A percentile compares a stretch with the other conserved stretches of the same genome.
These are phyloP conservation scores for Trachelus tabidus DNA, from an alignment of 2,888 invertebrate genomes.

Conservation along the genomic window DNA sequence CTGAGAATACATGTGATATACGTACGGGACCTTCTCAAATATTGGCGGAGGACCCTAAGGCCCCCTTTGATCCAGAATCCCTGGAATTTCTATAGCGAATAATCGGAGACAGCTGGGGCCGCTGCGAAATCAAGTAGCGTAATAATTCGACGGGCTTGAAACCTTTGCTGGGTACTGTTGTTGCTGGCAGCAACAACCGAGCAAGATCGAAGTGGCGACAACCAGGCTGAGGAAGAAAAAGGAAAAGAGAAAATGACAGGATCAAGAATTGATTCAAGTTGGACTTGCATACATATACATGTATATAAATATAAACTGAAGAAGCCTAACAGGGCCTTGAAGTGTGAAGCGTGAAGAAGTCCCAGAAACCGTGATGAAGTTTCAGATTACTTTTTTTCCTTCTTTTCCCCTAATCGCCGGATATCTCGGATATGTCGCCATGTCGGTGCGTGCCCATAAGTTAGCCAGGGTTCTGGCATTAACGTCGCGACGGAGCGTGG, in stretches of 20 bases:
- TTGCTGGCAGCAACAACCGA: not conserved
- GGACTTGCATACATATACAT: not conserved
- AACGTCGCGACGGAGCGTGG: conserved; percentile 26
- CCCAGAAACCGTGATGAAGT: not conserved
- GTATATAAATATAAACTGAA: not conserved
- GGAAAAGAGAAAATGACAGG: not conserved
- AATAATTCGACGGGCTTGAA: conserved; percentile 53
- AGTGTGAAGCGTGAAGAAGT: conserved; percentile 24
- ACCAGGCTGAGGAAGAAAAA: not conserved
- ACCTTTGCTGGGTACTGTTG: conserved; percentile 23
- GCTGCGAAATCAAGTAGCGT: conserved; percentile 65
- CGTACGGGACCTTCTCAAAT: conserved; percentile 55
- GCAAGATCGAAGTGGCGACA: not conserved
- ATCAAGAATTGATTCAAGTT: not conserved
- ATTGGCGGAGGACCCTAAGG: conserved; percentile 57
- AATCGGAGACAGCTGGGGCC: conserved; percentile 62
- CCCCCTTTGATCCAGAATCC: conserved; percentile 57
- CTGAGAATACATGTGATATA: not conserved
- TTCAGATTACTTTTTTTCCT: not conserved
- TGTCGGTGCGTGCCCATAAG: conserved; percentile 23
- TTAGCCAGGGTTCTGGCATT: conserved; percentile 32
- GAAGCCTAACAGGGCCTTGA: not conserved
- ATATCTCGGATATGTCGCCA: not conserved
- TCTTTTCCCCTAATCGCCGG: not conserved
- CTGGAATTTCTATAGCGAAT: conserved; percentile 60